Evolutionary conservation across 2,113 vertebrate genomes (phyloP), one percentile per base, ranked within the genome.

Genomic region (Dolichotis patagonum): DNA sequence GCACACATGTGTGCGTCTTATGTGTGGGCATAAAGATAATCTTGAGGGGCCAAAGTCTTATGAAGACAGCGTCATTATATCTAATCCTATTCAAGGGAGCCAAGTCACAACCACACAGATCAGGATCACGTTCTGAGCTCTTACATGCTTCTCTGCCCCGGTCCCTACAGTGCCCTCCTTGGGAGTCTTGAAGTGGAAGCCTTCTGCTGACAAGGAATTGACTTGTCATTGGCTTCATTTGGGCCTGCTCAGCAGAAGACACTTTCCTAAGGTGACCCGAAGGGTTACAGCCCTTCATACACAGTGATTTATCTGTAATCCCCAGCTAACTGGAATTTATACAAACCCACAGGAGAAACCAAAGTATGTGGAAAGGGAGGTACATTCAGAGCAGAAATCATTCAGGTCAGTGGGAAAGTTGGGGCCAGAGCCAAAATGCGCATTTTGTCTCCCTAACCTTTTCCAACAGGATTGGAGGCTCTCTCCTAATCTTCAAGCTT

Each of bases 191-290:
- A 80, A 96, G 85, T 60, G 81, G 49, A 49, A 95, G 78, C 30
- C 91, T 96, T 43, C 90, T 83, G 77, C 85, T 96, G 90, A 96
- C 58, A 90, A 90, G 82, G 52, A 78, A 96, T 87, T 12, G n/a
- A 92, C 88, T 93, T 97, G 77, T 62, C 96, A 97, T 71, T 30
- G 0, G 3, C 78, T 84, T 28, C 41, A 24, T 90, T 97, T 41
- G 49, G 71, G 80, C 60, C 73, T 58, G 78, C 90, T 95, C 89
- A 91, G 96, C 88, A 96, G 93, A 96, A 97, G 71, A 49, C 81
- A 56, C 83, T 81, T 96, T 95, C 80, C 65, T 90, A 91, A 91
- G 85, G 85, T 87, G 88, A 41, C 67, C 7, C 28, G 71, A 85
- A 88, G 71, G 63, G 32, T 43, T 56, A 90, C 19, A 88, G 20